Base-by-base conservation (phyloP, 2,888 invertebrate species). In the Polydrusus cervinus region DNA sequence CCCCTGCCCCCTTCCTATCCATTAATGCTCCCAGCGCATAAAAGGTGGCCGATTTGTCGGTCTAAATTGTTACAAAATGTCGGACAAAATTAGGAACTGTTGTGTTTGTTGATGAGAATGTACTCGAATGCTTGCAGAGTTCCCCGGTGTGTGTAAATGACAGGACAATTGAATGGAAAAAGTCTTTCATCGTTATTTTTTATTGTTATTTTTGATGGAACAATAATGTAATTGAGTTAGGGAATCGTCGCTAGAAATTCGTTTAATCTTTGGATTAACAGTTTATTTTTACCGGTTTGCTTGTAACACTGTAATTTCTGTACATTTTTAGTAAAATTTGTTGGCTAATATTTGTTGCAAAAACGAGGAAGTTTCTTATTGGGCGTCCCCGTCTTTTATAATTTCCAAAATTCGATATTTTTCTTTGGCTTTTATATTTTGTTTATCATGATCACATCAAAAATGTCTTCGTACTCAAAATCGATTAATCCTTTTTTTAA, bases 151-250 rank as follows among this genome's bases (percentile, higher is more conserved):
- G 55, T 68, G 67, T 57, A 68, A 57, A 68, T 45, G 55, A 57
- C 67, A 40, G 67, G 45, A 57, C 55, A 68, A 68, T 68, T 57
- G 55, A 68, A 43, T 68, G 13, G 53, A 53, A 53, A 66, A 66
- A 34, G 66, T 40, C 40, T 66, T 53, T 53, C 20, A 53, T 66
- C 66, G 51, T 66, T 66, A 66, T 66, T 66, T 66, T 66, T 66
- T 66, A 66, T 66, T 66, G 66, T 66, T 66, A 66, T 53, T 51
- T 66, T 66, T 53, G 66, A 66, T 65, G 65, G 51, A 65, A 51
- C 51, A 65, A 65, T 65, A 65, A 66, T 66, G 53, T 18, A 13
- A 18, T 66, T 38, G 66, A 40, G 51, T 51, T 66, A 25, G 66
- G 66, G 66, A 38, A 65, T 64, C 18, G 0, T 11, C 13, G 20